Evolutionary conservation across 2,797 vertebrate species (phyloP).

Genomic region (Furcifer pardalis): DNA sequence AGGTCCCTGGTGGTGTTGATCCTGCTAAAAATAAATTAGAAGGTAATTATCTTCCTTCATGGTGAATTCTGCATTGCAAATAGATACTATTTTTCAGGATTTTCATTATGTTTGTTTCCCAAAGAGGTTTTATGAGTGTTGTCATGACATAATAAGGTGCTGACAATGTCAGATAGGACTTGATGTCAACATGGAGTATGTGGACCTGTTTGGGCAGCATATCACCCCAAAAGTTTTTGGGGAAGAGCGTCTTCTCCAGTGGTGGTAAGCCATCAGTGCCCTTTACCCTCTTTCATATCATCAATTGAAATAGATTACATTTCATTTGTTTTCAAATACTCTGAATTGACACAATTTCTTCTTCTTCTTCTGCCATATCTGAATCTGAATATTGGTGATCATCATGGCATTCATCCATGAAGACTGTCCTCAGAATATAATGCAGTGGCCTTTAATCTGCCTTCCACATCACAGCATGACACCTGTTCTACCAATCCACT

Average conservation of each 20-base stretch:
- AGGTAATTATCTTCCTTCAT: slow-evolving; percentile 50
- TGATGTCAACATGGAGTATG: background rate
- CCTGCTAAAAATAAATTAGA: slow-evolving; percentile 54
- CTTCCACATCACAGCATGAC: too few relatives aligned
- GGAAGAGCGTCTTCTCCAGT: too few relatives aligned
- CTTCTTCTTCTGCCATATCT: too few relatives aligned
- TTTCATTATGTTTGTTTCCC: slow-evolving; percentile 27
- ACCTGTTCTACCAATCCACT: too few relatives aligned
- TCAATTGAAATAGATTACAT: background rate
- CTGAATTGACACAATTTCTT: background rate
- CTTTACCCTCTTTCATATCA: background rate
- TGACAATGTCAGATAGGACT: slow-evolving; percentile 12
- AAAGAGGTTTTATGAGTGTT: slow-evolving; percentile 28
- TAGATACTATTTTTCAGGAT: slow-evolving; percentile 18
- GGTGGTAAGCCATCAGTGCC: too few relatives aligned
- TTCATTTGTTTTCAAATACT: background rate
- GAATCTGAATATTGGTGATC: too few relatives aligned
- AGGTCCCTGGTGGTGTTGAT: slow-evolving; percentile 39
- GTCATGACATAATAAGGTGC: slow-evolving; percentile 2
- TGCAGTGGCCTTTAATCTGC: too few relatives aligned
- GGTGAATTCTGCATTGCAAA: slow-evolving; percentile 36
- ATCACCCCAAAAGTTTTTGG: background rate
- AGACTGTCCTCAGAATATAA: too few relatives aligned
- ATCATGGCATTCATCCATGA: too few relatives aligned
- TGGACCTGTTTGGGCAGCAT: too few relatives aligned